phyloP scores from a whole-genome alignment of 64 coral and sea anemone species.

The Stylophora pistillata region DNA sequence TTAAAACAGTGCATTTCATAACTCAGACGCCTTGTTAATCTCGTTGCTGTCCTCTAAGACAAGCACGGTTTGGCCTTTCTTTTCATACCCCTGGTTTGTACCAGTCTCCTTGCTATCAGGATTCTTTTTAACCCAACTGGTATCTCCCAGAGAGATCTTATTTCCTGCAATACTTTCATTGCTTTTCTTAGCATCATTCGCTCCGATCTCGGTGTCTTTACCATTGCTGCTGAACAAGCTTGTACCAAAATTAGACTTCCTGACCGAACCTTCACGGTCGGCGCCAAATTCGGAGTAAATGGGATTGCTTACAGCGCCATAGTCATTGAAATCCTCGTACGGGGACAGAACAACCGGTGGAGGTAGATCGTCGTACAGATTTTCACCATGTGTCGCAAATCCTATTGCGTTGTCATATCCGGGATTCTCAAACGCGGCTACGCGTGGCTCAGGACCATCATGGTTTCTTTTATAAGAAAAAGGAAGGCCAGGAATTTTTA shows the following conservation, averaged over 20 bases:
- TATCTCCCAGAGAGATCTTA: background rate
- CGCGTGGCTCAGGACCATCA: background rate
- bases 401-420: background rate
- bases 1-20: too few species aligned
- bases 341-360: conserved; percentile 9
- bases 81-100: background rate
- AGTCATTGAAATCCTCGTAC: background rate
- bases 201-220: background rate
- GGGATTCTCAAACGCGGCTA: conserved; percentile 17
- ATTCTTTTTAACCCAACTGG: background rate
- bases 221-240: background rate
- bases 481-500: background rate
- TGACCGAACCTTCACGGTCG: background rate
- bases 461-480: background rate
- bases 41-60: background rate
- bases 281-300: background rate
- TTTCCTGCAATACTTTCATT: background rate
- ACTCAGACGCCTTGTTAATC: background rate
- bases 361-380: background rate
- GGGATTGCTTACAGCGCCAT: too few species aligned
- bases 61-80: background rate
- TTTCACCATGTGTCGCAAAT: background rate
- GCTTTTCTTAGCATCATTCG: background rate
- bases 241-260: background rate
- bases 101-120: background rate